These are phyloP conservation scores for Empis livida DNA, from an alignment of 2,888 invertebrate genomes.

Conservation along the genomic window DNA sequence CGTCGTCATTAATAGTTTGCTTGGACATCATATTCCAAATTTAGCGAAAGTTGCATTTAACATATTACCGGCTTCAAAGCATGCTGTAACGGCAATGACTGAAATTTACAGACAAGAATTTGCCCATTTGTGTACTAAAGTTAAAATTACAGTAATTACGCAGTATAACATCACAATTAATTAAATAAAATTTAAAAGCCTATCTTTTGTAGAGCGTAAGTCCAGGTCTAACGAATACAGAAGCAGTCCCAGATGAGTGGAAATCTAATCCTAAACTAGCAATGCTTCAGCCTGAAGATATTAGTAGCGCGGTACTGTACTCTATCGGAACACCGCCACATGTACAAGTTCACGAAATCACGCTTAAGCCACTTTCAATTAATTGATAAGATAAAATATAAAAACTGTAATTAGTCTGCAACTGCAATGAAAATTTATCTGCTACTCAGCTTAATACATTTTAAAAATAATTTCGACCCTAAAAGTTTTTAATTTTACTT, in stretches of 20 bases:
- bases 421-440: too few species aligned
- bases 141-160: slow-evolving; percentile 35
- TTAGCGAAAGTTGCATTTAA: slow-evolving; percentile 21
- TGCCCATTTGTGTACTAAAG: slow-evolving; percentile 22
- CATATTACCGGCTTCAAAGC: slow-evolving; percentile 28
- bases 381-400: too few species aligned
- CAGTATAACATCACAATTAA: too few species aligned
- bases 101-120: slow-evolving; percentile 32
- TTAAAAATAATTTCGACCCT: too few species aligned
- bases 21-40: slow-evolving; percentile 22
- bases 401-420: too few species aligned
- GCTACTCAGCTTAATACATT: too few species aligned
- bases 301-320: neutral
- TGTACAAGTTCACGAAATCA: slow-evolving; percentile 3
- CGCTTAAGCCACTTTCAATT: neutral
- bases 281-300: slow-evolving; percentile 1
- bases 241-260: neutral
- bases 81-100: slow-evolving; percentile 29
- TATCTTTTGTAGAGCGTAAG: slow-evolving; percentile 14
- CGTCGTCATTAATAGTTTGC: slow-evolving; percentile 34
- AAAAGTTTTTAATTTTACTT: too few species aligned
- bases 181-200: slow-evolving; percentile 45
- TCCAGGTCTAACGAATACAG: slow-evolving; percentile 2
- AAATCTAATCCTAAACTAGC: neutral
- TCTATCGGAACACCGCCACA: slow-evolving; percentile 2